These are phyloP conservation scores for Gymnogyps californianus DNA, from an alignment of 2,113 vertebrate genomes.

Conservation along the genomic window DNA sequence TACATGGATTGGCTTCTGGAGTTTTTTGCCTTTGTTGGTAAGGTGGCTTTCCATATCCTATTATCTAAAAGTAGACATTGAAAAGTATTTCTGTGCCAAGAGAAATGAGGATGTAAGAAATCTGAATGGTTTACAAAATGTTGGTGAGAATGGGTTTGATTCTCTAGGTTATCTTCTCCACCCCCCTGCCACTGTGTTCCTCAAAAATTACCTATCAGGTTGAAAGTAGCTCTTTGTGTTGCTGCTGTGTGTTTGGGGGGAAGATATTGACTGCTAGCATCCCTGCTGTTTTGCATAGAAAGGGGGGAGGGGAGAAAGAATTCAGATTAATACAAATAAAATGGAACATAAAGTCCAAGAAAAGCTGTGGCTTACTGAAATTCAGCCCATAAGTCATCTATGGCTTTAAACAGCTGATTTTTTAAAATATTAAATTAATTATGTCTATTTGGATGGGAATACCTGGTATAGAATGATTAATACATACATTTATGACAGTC, in stretches of 20 bases:
- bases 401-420: neutral
- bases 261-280: neutral
- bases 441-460: neutral
- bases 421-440: neutral
- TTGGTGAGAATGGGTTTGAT: neutral
- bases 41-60: neutral
- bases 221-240: neutral
- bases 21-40: neutral
- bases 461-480: neutral
- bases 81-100: neutral
- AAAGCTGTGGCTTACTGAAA: neutral
- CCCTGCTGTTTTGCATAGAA: neutral
- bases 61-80: neutral
- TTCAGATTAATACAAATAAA: neutral
- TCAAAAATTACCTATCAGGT: neutral
- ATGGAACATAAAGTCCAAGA: neutral
- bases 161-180: neutral
- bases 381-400: neutral
- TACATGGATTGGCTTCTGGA: neutral
- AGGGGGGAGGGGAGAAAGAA: rapidly evolving
- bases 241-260: neutral
- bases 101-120: neutral
- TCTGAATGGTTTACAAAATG: neutral
- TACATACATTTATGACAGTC: neutral
- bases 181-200: rapidly evolving